Conservation (phyloP, 1,140 invertebrate species). For the Acarapis woodi region DNA sequence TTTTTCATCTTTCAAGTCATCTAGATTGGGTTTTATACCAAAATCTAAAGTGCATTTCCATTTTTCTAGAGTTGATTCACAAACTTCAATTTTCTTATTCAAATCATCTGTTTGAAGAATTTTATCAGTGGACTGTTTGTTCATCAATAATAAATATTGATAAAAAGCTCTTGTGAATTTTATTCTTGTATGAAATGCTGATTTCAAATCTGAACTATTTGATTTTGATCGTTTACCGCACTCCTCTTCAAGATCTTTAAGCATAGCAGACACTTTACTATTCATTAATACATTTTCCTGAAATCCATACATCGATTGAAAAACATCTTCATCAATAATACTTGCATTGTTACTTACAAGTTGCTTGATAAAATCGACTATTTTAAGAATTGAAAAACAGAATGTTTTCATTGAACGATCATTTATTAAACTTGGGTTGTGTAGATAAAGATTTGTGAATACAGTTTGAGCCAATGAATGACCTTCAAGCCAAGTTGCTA, state of each 20-base stretch:
- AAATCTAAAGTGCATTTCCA: slow-evolving; percentile 41
- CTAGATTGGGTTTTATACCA: slow-evolving; percentile 35
- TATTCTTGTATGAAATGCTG: neutral
- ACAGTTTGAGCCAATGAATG: slow-evolving; percentile 87
- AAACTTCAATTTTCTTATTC: slow-evolving; percentile 17
- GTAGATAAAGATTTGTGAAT: slow-evolving; percentile 82
- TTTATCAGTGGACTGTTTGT: neutral
- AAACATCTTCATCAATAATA: slow-evolving; percentile 45
- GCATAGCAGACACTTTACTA: slow-evolving; percentile 40
- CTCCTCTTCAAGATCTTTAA: slow-evolving; percentile 75
- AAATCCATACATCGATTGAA: slow-evolving; percentile 70
- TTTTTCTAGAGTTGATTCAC: slow-evolving; percentile 39
- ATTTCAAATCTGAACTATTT: no score
- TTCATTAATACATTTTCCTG: slow-evolving; percentile 43
- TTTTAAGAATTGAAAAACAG: slow-evolving; percentile 57
- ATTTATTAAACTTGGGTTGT: slow-evolving; percentile 53
- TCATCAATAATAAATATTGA: neutral
- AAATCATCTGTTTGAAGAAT: neutral
- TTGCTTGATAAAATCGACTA: slow-evolving; percentile 64
- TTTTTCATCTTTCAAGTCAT: neutral
- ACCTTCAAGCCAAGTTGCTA: slow-evolving; percentile 73
- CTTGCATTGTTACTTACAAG: slow-evolving; percentile 17
- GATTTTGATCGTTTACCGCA: slow-evolving; percentile 41
- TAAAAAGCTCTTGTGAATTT: neutral
- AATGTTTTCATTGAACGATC: slow-evolving; percentile 58